Evolutionary conservation across 2,797 vertebrate species (phyloP).

Genomic region (Lepilemur ruficaudatus): DNA sequence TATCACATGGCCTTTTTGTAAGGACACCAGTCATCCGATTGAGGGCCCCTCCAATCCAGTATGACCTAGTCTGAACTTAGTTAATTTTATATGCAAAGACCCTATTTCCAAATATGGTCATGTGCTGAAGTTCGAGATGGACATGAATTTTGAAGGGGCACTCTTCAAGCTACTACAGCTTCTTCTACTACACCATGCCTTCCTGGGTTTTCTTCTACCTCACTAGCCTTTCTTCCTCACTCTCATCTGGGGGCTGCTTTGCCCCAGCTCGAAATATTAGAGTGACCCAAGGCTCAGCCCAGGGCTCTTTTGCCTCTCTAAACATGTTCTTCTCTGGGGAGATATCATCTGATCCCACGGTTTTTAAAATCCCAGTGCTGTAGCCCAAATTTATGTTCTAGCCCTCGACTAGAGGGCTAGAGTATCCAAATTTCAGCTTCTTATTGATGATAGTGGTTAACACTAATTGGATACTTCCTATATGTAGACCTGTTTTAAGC

Average conservation of each 20-base stretch:
- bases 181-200: neutral
- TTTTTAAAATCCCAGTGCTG: neutral
- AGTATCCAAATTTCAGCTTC: neutral
- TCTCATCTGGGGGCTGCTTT: neutral
- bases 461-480: neutral
- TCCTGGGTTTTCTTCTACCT: neutral
- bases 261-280: neutral
- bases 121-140: neutral
- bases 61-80: neutral
- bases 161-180: neutral
- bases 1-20: neutral
- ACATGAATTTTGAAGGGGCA: neutral
- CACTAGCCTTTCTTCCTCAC: neutral
- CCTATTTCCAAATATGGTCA: neutral
- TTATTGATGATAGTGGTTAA: neutral
- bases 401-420: neutral
- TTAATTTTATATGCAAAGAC: neutral
- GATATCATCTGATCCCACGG: neutral
- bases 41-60: neutral
- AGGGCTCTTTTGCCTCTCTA: neutral
- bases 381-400: neutral
- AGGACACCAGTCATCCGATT: neutral
- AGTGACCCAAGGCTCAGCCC: neutral
- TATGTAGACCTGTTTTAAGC: neutral
- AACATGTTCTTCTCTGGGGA: neutral